Base-by-base conservation (phyloP, 2,888 invertebrate species). In the Drosophila maculinotata region DNA sequence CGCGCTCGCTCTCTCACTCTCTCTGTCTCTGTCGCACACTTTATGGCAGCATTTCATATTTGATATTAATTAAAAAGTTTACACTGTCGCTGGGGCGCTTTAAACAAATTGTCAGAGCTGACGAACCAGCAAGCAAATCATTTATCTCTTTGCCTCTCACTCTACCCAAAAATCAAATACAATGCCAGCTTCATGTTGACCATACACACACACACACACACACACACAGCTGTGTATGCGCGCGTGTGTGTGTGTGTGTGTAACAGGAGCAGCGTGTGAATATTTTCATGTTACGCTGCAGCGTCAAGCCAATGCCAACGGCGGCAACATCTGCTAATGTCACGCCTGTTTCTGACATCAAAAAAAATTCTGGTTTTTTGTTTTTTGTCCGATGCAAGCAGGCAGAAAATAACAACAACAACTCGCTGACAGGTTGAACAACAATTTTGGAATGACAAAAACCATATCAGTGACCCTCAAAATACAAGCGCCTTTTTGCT, bases 41-140 rank as follows among this genome's bases (percentile, higher is more conserved):
- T 71, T 68, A 64, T 72, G 68, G 66, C 67, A 69, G 64, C 80
- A 73, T 71, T 87, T 88, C 83, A 83, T 83, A 86, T 83, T 83
- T 83, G 80, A 86, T 83, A 83, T 83, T 83, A 83, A 83, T 83
- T 83, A 83, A 83, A 83, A 83, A 83, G 87, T 83, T 83, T 82
- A 65, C 71, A 65, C 64, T 69, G 64, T 68, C 63, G 75, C 67
- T 58, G 54, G 59, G 57, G 35, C 72, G 87, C 73, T 80, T 84
- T 83, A 84, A 87, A 72, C 85, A 84, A 85, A 84, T 77, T 87
- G 85, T 66, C 72, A 67, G 71, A 70, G 66, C 58, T 62, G 69
- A 64, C 68, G 78, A 73, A 49, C 56, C 63, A 57, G 62, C 54
- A 57, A 60, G 51, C 51, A 52, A 54, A 41, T 36, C 38, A 28